Conservation (phyloP, 2,888 invertebrate species). For the Pollenia angustigena region DNA sequence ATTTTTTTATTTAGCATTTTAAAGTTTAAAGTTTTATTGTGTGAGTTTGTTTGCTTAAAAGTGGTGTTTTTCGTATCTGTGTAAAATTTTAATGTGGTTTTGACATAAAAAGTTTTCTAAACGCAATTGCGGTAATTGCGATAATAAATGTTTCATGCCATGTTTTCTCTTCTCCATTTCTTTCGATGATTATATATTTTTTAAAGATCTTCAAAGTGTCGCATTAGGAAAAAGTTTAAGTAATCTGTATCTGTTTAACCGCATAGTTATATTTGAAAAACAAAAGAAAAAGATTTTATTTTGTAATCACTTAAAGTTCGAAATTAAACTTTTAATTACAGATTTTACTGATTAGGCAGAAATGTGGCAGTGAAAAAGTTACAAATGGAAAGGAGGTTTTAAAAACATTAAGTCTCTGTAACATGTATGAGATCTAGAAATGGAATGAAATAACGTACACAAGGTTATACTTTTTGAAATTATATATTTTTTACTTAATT, state of each 20-base stretch:
- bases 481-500: no score
- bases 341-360: no score
- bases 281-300: background rate
- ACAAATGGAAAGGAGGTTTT: no score
- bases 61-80: slow-evolving; percentile 35
- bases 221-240: slow-evolving; percentile 70
- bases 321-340: background rate
- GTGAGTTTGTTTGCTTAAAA: background rate
- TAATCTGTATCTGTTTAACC: slow-evolving; percentile 63
- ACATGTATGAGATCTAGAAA: no score
- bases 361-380: no score
- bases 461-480: no score
- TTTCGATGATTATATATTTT: background rate
- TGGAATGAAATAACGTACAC: no score
- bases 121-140: slow-evolving; percentile 57
- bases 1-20: slow-evolving; percentile 42
- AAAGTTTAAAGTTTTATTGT: slow-evolving; percentile 48
- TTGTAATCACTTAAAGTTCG: background rate
- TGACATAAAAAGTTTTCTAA: slow-evolving; percentile 59
- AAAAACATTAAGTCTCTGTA: no score
- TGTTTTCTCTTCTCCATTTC: slow-evolving; percentile 24
- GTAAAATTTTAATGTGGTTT: slow-evolving; percentile 63
- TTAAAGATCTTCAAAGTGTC: slow-evolving; percentile 46
- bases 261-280: slow-evolving; percentile 58
- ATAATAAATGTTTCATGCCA: slow-evolving; percentile 72